Evolutionary conservation across 92 coral and sea anemone genomes (phyloP).

Genomic region (Epizoanthus ramosus): DNA sequence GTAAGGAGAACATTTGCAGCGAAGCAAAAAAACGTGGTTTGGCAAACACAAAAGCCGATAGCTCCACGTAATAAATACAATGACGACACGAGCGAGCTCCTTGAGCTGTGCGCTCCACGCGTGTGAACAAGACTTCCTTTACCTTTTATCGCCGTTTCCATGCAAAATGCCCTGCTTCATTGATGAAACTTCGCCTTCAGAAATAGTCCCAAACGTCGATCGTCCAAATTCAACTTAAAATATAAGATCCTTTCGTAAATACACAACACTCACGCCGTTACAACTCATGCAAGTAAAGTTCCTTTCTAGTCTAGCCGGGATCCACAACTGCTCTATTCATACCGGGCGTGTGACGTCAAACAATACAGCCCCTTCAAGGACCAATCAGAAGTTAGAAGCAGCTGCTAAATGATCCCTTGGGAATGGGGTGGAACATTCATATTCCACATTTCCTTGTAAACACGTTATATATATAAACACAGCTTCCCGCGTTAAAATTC

Average conservation of each 20-base stretch:
- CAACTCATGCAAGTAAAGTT: constrained; percentile 39
- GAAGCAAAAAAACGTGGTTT: constrained; percentile 45
- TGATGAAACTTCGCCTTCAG: not conserved
- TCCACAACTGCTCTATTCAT: constrained; percentile 86
- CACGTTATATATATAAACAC: constrained; percentile 46
- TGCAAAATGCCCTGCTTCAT: constrained; percentile 14
- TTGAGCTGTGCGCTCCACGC: constrained; percentile 7
- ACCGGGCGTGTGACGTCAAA: constrained; percentile 44
- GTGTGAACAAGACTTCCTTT: not conserved
- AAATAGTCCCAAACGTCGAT: not conserved
- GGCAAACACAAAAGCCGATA: constrained; percentile 44
- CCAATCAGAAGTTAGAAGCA: constrained; percentile 20
- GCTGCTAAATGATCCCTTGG: constrained; percentile 70
- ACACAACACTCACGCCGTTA: not conserved
- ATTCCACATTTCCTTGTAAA: constrained; percentile 72
- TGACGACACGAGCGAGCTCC: constrained; percentile 32
- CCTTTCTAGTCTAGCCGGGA: constrained; percentile 77
- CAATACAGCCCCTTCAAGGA: constrained; percentile 2
- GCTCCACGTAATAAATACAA: constrained; percentile 49
- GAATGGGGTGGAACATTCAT: constrained; percentile 81
- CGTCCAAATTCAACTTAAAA: not conserved
- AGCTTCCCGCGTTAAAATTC: constrained; percentile 36
- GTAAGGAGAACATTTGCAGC: constrained; percentile 9
- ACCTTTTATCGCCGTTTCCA: constrained; percentile 18
- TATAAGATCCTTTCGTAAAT: not conserved